Evolutionary conservation across 2,797 vertebrate species (phyloP), one percentile per base, ranked within the genome.

Genomic region (Morelia viridis): DNA sequence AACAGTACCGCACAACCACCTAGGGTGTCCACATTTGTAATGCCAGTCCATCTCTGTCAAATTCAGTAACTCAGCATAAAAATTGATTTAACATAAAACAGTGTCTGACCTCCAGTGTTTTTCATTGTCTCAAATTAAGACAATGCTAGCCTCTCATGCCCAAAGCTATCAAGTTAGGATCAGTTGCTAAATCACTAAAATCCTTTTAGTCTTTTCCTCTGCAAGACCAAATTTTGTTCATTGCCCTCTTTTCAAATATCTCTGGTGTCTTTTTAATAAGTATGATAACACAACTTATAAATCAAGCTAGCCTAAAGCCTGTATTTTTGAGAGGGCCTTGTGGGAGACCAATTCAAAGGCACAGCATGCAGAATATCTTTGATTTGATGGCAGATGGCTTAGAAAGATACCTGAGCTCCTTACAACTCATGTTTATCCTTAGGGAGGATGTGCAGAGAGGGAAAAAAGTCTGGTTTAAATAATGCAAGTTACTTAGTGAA

Each of bases 61-160:
- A 89, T 62, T 84, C 87, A 89, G n/a, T 88, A 83, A 50, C 50
- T 41, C 50, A 89, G 84, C 53, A 62, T 85, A 89, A 92, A 89
- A 71, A 53, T 53, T 85, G 61, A 85, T 46, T 10, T 84, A 65
- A 83, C 35, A 31, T 35, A 88, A 84, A 24, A 11, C 76, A 65
- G 22, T 64, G n/a, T 53, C 46, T 92, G 60, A 89, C 9, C 50
- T 92, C 91, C 24, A 65, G 15, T 4, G 15, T 4, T 13, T 92
- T 92, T 41, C 64, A 24, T 90, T 92, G 92, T 95, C 71, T 68
- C 60, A 50, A 35, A 56, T 1, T 65, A 57, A 91, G 24, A 10
- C 3, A 92, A 84, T 10, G 35, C 4, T 28, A 65, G 11, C 17
- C 0, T 4, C 46, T 91, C 26, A 17, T 89, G 61, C 46, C 65